Conservation (phyloP, 2,113 vertebrate species). For the Corydoras maculifer region DNA sequence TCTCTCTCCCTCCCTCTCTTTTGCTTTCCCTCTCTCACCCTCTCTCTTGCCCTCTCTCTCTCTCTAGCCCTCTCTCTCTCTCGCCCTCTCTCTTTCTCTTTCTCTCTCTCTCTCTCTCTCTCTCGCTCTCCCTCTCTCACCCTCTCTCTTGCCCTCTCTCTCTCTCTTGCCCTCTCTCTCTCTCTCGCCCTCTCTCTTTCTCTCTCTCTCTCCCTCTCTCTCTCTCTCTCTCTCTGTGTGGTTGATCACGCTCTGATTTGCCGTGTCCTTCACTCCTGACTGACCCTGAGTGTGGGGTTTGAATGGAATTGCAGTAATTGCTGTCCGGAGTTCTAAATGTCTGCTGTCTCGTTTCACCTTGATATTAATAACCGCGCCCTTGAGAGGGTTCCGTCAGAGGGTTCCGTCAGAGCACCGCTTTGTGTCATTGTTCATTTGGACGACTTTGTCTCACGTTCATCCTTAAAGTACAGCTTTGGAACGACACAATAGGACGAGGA, state of each 20-base stretch:
- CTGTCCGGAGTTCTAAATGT: background rate
- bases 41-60: background rate
- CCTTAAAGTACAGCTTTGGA: background rate
- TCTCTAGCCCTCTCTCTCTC: background rate
- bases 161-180: background rate
- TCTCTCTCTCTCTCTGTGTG: too few species aligned
- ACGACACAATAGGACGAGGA: background rate
- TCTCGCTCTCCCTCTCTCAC: background rate
- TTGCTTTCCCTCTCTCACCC: background rate
- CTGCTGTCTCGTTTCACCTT: slow-evolving; percentile 7
- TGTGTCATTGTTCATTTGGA: too few species aligned
- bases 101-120: background rate
- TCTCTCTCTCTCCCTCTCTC: background rate
- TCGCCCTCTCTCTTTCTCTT: background rate
- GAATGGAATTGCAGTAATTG: background rate
- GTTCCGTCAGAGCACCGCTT: background rate
- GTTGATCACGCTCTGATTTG: too few species aligned
- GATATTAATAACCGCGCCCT: background rate
- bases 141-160: background rate
- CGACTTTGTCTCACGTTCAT: background rate
- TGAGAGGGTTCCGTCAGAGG: background rate
- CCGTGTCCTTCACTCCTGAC: background rate
- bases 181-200: background rate
- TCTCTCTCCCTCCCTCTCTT: background rate
- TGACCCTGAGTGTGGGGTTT: background rate